Evolutionary conservation across 2,113 vertebrate genomes (phyloP).

Genomic region (Strix aluco): DNA sequence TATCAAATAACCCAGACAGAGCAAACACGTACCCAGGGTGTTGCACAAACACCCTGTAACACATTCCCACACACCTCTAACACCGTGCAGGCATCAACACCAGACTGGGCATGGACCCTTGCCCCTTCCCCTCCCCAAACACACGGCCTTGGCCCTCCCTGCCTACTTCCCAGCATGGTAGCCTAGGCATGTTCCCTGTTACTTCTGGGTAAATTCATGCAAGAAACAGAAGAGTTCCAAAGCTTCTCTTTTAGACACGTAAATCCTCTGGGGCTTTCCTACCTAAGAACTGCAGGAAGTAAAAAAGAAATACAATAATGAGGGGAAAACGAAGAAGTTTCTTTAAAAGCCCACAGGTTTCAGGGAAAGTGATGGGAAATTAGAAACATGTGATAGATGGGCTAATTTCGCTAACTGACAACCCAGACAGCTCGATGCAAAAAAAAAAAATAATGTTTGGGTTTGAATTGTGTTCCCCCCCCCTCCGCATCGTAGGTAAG

Average conservation of each 20-base stretch:
- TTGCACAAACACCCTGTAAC: not conserved
- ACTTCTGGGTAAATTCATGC: not conserved
- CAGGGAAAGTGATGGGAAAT: constrained; percentile 24
- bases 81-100: fast-evolving
- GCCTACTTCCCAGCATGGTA: fast-evolving
- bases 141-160: fast-evolving
- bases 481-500: fast-evolving
- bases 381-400: not conserved
- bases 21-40: fast-evolving
- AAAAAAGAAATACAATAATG: constrained; percentile 7
- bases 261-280: not conserved
- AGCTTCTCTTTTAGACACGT: not conserved
- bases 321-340: not conserved
- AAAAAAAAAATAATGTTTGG: not conserved
- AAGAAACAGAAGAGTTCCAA: not conserved
- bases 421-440: not conserved
- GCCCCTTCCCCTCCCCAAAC: not conserved
- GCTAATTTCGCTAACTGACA: constrained; percentile 52
- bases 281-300: not conserved
- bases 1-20: not conserved
- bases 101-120: fast-evolving
- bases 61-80: not conserved
- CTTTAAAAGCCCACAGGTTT: constrained; percentile 31
- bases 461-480: not conserved
- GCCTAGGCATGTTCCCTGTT: not conserved